phyloP scores from a whole-genome alignment of 2,888 invertebrate genomes.

The Agonopterix heracliana region DNA sequence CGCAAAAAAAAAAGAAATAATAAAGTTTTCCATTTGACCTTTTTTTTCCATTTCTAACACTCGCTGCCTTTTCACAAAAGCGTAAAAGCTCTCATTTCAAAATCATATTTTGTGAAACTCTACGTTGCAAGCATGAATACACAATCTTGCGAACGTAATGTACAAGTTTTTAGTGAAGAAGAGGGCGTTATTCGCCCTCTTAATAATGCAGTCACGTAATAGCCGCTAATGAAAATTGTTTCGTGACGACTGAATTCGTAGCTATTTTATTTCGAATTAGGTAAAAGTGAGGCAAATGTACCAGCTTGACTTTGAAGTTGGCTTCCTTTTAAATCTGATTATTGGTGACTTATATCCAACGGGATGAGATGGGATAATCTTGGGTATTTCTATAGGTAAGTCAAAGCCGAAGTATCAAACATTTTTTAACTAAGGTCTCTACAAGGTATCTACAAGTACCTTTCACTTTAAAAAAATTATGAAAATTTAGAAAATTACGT shows the following conservation, averaged over 20 bases:
- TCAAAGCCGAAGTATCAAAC: too few species aligned
- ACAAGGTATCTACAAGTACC: too few species aligned
- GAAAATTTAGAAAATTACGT: too few species aligned
- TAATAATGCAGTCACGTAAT: slow-evolving; percentile 65
- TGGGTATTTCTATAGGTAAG: too few species aligned
- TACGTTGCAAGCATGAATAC: slow-evolving; percentile 33
- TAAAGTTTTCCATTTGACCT: background rate
- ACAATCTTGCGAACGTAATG: slow-evolving; percentile 41
- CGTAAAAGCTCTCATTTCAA: slow-evolving; percentile 13
- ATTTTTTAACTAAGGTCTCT: too few species aligned
- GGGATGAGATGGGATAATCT: too few species aligned
- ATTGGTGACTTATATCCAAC: too few species aligned
- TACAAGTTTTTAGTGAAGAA: slow-evolving; percentile 30
- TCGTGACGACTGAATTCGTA: slow-evolving; percentile 55
- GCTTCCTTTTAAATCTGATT: too few species aligned
- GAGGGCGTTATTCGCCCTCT: slow-evolving; percentile 22
- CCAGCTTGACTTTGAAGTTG: too few species aligned
- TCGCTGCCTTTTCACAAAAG: slow-evolving; percentile 5
- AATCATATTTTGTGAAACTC: slow-evolving; percentile 22
- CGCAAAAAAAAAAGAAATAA: background rate
- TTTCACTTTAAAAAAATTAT: too few species aligned
- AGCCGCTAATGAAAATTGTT: slow-evolving; percentile 68
- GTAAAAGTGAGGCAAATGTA: slow-evolving; percentile 6
- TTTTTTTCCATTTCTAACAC: background rate
- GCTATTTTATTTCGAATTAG: slow-evolving; percentile 52